phyloP scores from a whole-genome alignment of 2,113 vertebrate species.

The Hiodon tergisus region DNA sequence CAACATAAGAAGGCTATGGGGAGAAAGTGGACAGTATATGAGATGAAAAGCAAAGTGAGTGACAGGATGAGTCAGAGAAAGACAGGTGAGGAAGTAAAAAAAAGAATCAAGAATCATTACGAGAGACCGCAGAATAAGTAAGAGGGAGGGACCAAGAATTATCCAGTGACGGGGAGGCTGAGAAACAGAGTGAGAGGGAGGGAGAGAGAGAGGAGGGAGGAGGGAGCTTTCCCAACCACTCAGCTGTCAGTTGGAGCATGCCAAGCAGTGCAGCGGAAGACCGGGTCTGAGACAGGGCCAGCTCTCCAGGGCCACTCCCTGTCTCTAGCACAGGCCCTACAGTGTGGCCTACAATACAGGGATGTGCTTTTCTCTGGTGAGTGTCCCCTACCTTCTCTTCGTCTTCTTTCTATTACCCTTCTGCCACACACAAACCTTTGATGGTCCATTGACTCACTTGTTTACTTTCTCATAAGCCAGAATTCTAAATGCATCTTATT shows the following conservation, averaged over 20 bases:
- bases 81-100: not conserved
- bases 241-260: slow-evolving; percentile 17
- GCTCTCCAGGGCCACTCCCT: slow-evolving; percentile 34
- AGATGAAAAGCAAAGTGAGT: not conserved
- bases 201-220: slow-evolving; percentile 32
- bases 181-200: slow-evolving; percentile 28
- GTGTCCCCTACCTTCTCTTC: slow-evolving; percentile 1
- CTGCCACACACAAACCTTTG: no score
- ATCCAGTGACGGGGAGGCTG: slow-evolving; percentile 35
- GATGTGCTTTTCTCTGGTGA: slow-evolving; percentile 46
- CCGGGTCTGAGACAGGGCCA: slow-evolving; percentile 26
- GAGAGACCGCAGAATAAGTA: not conserved
- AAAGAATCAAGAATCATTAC: not conserved
- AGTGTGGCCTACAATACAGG: not conserved
- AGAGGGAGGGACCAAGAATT: slow-evolving; percentile 20
- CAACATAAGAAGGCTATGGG: not conserved
- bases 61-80: not conserved
- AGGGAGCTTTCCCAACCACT: slow-evolving; percentile 40
- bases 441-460: no score
- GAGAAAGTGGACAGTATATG: not conserved
- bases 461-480: no score
- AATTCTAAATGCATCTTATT: no score
- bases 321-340: slow-evolving; percentile 12
- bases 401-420: not conserved
- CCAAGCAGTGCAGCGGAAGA: slow-evolving; percentile 14